These are phyloP conservation scores for Polylopha cassiicola DNA, from an alignment of 2,888 invertebrate genomes.

Conservation along the genomic window DNA sequence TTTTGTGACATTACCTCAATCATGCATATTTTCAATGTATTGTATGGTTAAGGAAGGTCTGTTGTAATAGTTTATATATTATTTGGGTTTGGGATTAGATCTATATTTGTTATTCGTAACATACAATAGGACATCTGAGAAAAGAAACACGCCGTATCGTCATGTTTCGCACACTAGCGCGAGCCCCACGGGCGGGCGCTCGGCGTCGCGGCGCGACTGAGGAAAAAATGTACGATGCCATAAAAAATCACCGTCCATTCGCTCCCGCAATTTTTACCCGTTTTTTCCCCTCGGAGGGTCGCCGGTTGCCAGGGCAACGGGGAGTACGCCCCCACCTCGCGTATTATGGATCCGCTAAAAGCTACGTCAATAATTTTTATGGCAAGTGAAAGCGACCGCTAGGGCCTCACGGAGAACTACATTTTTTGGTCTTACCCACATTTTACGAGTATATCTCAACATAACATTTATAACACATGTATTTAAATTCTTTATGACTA, in stretches of 20 bases:
- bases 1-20: too few relatives aligned
- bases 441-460: too few relatives aligned
- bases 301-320: slow-evolving; percentile 65
- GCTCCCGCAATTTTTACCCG: slow-evolving; percentile 74
- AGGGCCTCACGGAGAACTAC: slow-evolving; percentile 4
- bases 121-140: too few relatives aligned
- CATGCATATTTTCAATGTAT: too few relatives aligned
- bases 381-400: slow-evolving; percentile 27
- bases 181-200: slow-evolving; percentile 30
- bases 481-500: too few relatives aligned
- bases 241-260: slow-evolving; percentile 75
- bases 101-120: too few relatives aligned
- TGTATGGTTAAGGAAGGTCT: too few relatives aligned
- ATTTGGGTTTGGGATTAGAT: too few relatives aligned
- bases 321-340: slow-evolving; percentile 43
- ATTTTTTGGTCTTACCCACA: not conserved
- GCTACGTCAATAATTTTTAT: slow-evolving; percentile 71
- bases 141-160: slow-evolving; percentile 40
- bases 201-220: slow-evolving; percentile 53
- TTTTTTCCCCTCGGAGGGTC: slow-evolving; percentile 75
- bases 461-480: too few relatives aligned
- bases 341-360: slow-evolving; percentile 44
- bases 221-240: slow-evolving; percentile 76
- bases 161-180: slow-evolving; percentile 39
- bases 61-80: too few relatives aligned